These are phyloP conservation scores for Axis porcinus DNA, from an alignment of 2,113 vertebrate genomes.

Conservation along the genomic window DNA sequence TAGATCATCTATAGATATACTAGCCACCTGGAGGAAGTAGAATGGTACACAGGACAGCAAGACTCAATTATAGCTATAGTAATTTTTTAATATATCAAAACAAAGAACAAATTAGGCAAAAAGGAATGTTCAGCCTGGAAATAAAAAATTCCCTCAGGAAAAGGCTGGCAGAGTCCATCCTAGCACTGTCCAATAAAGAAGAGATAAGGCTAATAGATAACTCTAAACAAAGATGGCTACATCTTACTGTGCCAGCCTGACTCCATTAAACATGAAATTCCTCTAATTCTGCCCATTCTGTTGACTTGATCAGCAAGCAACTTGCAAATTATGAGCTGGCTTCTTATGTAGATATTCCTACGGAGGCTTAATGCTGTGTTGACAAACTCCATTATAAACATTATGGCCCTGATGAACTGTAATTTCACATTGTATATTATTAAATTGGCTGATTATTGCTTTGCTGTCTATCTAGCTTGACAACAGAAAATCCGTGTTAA, in stretches of 20 bases:
- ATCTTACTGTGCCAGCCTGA: not conserved
- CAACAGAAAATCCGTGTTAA: not conserved
- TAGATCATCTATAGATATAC: not conserved
- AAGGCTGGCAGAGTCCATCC: not conserved
- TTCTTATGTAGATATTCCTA: not conserved
- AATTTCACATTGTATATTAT: conserved; percentile 3
- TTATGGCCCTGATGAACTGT: not conserved
- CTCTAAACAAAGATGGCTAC: not conserved
- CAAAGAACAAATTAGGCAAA: not conserved
- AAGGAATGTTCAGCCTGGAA: not conserved
- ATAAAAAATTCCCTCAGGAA: not conserved
- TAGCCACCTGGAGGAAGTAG: not conserved
- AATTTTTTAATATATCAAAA: not conserved
- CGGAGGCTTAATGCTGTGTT: not conserved
- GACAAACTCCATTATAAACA: not conserved
- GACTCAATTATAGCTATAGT: not conserved
- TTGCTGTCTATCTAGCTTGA: not conserved
- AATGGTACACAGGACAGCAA: not conserved
- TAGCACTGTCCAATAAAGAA: not conserved
- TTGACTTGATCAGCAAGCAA: not conserved
- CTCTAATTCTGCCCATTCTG: not conserved
- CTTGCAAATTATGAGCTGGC: not conserved
- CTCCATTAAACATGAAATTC: not conserved
- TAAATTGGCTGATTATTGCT: not conserved
- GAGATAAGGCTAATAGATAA: not conserved